Percentiles rank a stretch among this genome's conserved stretches.
phyloP scores from a whole-genome alignment of 2,888 invertebrate species.

The Deilephila elpenor region DNA sequence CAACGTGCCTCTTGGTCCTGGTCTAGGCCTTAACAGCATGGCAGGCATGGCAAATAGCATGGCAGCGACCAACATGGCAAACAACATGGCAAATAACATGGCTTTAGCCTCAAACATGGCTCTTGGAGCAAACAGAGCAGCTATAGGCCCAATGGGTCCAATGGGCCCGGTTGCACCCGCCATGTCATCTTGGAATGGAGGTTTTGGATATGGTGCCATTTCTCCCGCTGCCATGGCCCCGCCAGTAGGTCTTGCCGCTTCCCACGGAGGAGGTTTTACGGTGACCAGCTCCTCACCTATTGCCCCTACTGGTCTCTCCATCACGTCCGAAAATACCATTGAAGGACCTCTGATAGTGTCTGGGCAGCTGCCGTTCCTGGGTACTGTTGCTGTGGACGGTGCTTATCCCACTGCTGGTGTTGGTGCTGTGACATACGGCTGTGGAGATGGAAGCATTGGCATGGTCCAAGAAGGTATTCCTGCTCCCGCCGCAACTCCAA shows the following conservation, averaged over 20 bases:
- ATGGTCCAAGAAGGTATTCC: constrained; percentile 27
- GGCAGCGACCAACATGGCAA: constrained; percentile 9
- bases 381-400: constrained; percentile 35
- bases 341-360: constrained; percentile 39
- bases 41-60: constrained; percentile 14
- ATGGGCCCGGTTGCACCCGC: background rate
- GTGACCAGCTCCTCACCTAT: constrained; percentile 31
- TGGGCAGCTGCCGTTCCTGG: constrained; percentile 40
- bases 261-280: constrained; percentile 29
- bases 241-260: constrained; percentile 26
- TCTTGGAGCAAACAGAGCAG: background rate
- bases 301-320: constrained; percentile 28
- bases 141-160: constrained; percentile 8
- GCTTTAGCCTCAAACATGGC: constrained; percentile 23
- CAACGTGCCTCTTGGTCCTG: constrained; percentile 24
- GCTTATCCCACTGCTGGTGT: constrained; percentile 33
- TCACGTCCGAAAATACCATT: constrained; percentile 30
- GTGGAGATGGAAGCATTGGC: constrained; percentile 33
- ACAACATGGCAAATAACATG: constrained; percentile 10
- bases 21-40: constrained; percentile 14
- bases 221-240: constrained; percentile 28
- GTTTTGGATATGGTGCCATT: background rate
- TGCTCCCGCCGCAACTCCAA: background rate
- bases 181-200: background rate
- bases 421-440: constrained; percentile 39